A percentile compares a stretch with the other conserved stretches of the same genome.
phyloP scores from a whole-genome alignment of 2,888 invertebrate genomes.

The Drosophila aldrichi region DNA sequence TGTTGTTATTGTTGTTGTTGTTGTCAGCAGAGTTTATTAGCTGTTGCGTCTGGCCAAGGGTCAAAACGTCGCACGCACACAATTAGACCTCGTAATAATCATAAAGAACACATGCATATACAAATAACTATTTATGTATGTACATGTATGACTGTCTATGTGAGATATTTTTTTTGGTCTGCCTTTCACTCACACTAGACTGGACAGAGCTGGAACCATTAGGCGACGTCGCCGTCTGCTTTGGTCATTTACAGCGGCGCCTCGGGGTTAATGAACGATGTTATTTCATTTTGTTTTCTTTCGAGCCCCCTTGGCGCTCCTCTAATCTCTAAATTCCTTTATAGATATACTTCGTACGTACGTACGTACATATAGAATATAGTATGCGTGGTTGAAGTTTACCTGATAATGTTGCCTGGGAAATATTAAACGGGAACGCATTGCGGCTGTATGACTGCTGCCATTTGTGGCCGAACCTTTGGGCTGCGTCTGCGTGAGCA shows the following conservation, averaged over 20 bases:
- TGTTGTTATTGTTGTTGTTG: slow-evolving; percentile 34
- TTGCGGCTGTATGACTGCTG: slow-evolving; percentile 64
- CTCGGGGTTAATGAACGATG: slow-evolving; percentile 72
- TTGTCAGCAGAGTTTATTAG: slow-evolving; percentile 16
- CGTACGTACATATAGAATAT: too few relatives aligned
- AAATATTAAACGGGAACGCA: slow-evolving; percentile 83
- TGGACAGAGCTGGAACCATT: slow-evolving; percentile 31
- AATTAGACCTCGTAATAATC: slow-evolving; percentile 59
- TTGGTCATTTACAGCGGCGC: slow-evolving; percentile 63
- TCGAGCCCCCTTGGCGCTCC: slow-evolving; percentile 17
- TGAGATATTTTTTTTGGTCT: slow-evolving; percentile 12
- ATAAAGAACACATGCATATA: slow-evolving; percentile 39
- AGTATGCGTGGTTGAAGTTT: slow-evolving; percentile 19
- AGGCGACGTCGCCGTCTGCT: slow-evolving; percentile 31
- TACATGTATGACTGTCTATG: slow-evolving; percentile 1
- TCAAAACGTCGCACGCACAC: slow-evolving; percentile 49
- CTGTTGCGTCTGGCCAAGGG: slow-evolving; percentile 46
- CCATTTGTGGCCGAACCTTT: slow-evolving; percentile 57
- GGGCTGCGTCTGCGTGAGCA: slow-evolving; percentile 73
- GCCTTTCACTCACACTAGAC: slow-evolving; percentile 55
- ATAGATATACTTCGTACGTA: slow-evolving; percentile 1
- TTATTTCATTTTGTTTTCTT: not conserved
- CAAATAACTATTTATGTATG: too few relatives aligned
- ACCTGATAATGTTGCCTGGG: slow-evolving; percentile 83
- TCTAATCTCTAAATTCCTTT: slow-evolving; percentile 17